Conservation (phyloP, 2,888 invertebrate genomes). For the Leucoma salicis region DNA sequence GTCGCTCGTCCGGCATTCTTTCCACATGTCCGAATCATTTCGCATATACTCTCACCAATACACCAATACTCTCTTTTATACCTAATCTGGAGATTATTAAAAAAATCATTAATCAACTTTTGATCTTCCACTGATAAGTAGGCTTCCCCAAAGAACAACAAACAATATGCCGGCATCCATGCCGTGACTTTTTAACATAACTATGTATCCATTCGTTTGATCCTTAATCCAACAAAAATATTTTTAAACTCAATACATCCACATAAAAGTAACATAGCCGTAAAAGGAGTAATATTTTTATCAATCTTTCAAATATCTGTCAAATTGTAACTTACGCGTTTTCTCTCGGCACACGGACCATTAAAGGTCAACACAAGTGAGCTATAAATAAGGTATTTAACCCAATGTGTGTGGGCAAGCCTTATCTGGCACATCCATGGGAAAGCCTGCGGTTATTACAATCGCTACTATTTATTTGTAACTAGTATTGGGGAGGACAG, state of each 20-base stretch:
- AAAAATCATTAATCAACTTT: too few relatives aligned
- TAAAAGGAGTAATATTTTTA: slow-evolving; percentile 11
- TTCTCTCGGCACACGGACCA: slow-evolving; percentile 18
- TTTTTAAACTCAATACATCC: not conserved
- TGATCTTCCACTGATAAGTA: too few relatives aligned
- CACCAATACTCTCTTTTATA: too few relatives aligned
- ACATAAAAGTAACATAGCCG: not conserved
- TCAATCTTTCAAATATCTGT: slow-evolving; percentile 14
- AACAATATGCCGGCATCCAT: too few relatives aligned
- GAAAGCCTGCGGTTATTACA: slow-evolving; percentile 57
- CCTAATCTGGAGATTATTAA: too few relatives aligned
- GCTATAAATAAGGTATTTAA: slow-evolving; percentile 77
- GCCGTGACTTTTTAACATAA: too few relatives aligned
- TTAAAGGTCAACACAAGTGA: slow-evolving; percentile 67
- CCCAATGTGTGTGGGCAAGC: slow-evolving; percentile 73
- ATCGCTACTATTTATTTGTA: slow-evolving; percentile 55
- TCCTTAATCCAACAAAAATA: too few relatives aligned
- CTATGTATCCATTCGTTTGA: too few relatives aligned
- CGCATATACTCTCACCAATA: too few relatives aligned
- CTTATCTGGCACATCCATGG: slow-evolving; percentile 63
- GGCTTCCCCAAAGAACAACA: too few relatives aligned
- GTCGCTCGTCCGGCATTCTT: too few relatives aligned
- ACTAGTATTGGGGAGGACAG: slow-evolving; percentile 33
- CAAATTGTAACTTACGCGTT: slow-evolving; percentile 29
- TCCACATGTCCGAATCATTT: too few relatives aligned